These are phyloP conservation scores for Brachylomia viminalis DNA, from an alignment of 2,888 invertebrate species.

Conservation along the genomic window DNA sequence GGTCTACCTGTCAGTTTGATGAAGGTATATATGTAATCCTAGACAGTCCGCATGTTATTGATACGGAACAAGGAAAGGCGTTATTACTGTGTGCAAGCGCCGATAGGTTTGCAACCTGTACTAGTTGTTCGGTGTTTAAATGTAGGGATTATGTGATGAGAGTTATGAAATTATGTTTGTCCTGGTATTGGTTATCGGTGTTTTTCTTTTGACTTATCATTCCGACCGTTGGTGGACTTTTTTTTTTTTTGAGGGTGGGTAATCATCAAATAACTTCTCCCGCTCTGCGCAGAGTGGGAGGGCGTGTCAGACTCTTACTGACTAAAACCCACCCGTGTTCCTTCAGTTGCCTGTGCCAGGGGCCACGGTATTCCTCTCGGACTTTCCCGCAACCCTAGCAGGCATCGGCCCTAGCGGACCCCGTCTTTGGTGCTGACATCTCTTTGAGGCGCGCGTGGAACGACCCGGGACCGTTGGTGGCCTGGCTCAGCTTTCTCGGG, in stretches of 20 bases:
- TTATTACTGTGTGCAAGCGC: slow-evolving; percentile 56
- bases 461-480: not conserved
- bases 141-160: slow-evolving; percentile 19
- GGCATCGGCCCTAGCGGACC: no score
- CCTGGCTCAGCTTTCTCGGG: not conserved
- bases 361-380: no score
- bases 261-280: no score
- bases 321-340: no score
- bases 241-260: no score
- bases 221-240: not conserved
- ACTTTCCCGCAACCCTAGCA: no score
- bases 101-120: slow-evolving; percentile 29
- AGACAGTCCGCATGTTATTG: slow-evolving; percentile 48
- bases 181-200: not conserved
- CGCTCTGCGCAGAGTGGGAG: no score
- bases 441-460: no score
- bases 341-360: no score
- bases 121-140: slow-evolving; percentile 16
- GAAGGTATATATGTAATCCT: slow-evolving; percentile 43
- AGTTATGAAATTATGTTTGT: not conserved
- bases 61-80: slow-evolving; percentile 62
- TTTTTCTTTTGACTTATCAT: not conserved
- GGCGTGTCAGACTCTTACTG: no score
- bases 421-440: no score
- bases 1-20: slow-evolving; percentile 33